Conservation (phyloP, 2,888 invertebrate genomes). For the Parasteatoda lunata region DNA sequence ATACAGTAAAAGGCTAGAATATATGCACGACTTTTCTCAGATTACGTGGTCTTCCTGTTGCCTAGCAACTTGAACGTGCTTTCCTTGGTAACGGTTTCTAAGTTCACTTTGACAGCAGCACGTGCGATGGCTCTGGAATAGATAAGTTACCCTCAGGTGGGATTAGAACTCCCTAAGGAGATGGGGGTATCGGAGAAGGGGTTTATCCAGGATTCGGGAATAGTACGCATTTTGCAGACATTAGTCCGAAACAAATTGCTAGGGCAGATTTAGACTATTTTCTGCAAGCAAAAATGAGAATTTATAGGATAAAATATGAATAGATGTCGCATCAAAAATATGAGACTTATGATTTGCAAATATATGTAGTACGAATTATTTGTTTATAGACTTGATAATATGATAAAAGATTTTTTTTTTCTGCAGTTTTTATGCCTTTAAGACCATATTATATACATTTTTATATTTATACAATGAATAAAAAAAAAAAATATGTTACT, state of each 20-base stretch:
- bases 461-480: no score
- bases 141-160: conserved; percentile 35
- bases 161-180: conserved; percentile 51
- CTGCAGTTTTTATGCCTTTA: no score
- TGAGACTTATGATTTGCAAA: no score
- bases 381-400: no score
- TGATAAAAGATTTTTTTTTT: no score
- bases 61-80: conserved; percentile 58
- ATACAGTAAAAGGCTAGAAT: conserved; percentile 42
- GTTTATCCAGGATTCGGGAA: conserved; percentile 36
- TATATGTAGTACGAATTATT: no score
- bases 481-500: no score
- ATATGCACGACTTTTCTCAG: conserved; percentile 60
- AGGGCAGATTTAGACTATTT: no score
- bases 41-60: conserved; percentile 49
- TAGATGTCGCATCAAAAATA: no score
- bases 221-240: conserved; percentile 47
- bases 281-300: no score
- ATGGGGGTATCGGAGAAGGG: conserved; percentile 11
- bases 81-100: conserved; percentile 62
- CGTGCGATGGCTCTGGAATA: conserved; percentile 55
- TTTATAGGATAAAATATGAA: no score
- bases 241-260: conserved; percentile 39
- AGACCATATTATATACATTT: no score
- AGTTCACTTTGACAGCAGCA: conserved; percentile 54